These are phyloP conservation scores for Arctopsyche grandis DNA, from an alignment of 1,140 invertebrate genomes.

Conservation along the genomic window DNA sequence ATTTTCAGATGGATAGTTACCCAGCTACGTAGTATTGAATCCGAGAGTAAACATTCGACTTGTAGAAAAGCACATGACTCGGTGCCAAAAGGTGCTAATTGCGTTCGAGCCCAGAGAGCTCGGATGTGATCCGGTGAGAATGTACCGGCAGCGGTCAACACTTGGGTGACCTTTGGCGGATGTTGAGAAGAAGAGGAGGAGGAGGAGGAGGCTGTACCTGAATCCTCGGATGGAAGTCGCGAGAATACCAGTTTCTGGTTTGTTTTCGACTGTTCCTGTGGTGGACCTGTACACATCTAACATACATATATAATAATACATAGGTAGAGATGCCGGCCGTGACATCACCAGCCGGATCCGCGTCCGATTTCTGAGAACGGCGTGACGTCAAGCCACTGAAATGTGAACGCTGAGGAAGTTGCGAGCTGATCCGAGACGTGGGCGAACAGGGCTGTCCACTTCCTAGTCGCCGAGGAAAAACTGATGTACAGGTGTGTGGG, in stretches of 20 bases:
- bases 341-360: constrained; percentile 52
- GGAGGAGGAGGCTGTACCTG: not conserved
- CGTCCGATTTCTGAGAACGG: constrained; percentile 48
- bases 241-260: not conserved
- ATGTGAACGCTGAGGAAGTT: constrained; percentile 49
- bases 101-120: no score
- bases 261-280: not conserved
- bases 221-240: constrained; percentile 14
- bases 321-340: not conserved
- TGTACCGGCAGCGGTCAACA: no score
- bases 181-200: not conserved
- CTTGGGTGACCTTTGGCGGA: not conserved
- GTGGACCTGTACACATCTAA: no score
- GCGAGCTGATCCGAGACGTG: not conserved
- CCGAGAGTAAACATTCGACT: no score
- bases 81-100: no score
- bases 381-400: constrained; percentile 44
- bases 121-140: no score
- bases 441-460: constrained; percentile 24
- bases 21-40: no score
- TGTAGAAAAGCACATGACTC: no score
- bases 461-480: not conserved
- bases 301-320: not conserved
- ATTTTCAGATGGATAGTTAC: no score
- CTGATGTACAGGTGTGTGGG: no score